Percentiles rank a stretch among this genome's conserved stretches.
These are phyloP conservation scores for Camponotus fellah DNA, from an alignment of 2,888 invertebrate species.

Conservation along the genomic window DNA sequence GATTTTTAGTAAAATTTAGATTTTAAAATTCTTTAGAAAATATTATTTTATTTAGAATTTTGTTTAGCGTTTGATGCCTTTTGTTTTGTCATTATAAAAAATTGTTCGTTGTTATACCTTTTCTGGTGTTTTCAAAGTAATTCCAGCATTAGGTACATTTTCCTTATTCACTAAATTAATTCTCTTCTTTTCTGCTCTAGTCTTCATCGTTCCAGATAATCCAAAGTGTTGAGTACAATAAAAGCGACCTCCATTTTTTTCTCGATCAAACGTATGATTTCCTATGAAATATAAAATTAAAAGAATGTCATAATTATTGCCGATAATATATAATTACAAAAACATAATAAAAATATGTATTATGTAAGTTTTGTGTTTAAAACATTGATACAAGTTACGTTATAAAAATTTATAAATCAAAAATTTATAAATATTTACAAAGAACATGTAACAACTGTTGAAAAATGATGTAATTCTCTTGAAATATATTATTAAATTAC, in stretches of 20 bases:
- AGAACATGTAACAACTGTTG: too few species aligned
- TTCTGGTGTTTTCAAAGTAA: conserved; percentile 86
- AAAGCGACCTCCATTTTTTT: conserved; percentile 87
- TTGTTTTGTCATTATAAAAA: background rate
- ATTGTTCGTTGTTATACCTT: conserved; percentile 81
- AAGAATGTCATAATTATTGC: background rate
- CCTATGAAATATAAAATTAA: conserved; percentile 71
- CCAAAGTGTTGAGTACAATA: conserved; percentile 93
- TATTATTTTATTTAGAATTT: background rate
- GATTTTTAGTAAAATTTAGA: background rate
- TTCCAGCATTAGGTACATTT: conserved; percentile 82
- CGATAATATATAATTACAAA: conserved; percentile 19
- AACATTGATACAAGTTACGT: background rate
- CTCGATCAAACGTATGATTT: conserved; percentile 84
- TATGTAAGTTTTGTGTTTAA: conserved; percentile 87
- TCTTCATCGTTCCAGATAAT: conserved; percentile 87
- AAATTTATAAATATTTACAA: background rate
- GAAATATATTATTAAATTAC: too few species aligned
- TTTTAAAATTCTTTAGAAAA: background rate
- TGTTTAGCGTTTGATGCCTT: background rate
- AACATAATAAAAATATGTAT: conserved; percentile 86
- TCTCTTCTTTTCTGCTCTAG: conserved; percentile 82
- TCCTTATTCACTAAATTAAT: conserved; percentile 82
- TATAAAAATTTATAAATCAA: background rate
- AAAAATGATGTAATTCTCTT: too few species aligned